Conservation (phyloP, 2,797 vertebrate genomes). For the Tokudaia tokunoshimensis region DNA sequence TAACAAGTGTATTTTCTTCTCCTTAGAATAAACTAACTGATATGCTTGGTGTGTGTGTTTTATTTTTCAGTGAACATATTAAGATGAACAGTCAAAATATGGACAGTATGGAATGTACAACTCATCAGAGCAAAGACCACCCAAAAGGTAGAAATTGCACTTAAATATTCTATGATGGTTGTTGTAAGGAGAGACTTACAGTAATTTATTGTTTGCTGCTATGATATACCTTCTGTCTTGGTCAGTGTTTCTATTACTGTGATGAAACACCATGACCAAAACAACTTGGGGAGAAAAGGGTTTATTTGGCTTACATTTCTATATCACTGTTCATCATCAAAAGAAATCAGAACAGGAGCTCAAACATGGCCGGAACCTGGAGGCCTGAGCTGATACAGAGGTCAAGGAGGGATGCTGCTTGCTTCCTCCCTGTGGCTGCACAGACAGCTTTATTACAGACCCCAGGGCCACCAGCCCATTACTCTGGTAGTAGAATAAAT, state of each 20-base stretch:
- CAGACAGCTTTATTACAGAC: neutral
- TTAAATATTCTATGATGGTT: neutral
- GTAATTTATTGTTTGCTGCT: neutral
- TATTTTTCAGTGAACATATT: slow-evolving; percentile 86
- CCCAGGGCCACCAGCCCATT: neutral
- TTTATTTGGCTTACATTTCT: neutral
- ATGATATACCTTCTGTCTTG: neutral
- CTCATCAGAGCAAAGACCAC: slow-evolving; percentile 83
- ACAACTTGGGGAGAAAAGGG: neutral
- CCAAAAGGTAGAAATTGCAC: slow-evolving; percentile 85
- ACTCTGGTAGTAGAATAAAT: neutral
- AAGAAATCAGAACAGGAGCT: neutral
- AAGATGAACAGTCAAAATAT: slow-evolving; percentile 77
- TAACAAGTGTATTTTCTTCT: slow-evolving; percentile 5
- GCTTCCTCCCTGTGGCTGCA: too few species aligned
- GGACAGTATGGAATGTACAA: slow-evolving; percentile 67
- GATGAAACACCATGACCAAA: neutral
- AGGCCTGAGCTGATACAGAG: neutral
- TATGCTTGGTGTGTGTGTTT: slow-evolving; percentile 43
- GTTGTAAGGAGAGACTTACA: neutral
- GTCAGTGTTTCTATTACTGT: neutral
- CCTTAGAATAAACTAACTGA: slow-evolving; percentile 42
- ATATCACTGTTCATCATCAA: neutral
- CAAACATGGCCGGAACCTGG: neutral
- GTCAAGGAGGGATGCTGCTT: neutral